These are phyloP conservation scores for Mormyrops boulengeri DNA, from an alignment of 2,797 vertebrate genomes.

Conservation along the genomic window DNA sequence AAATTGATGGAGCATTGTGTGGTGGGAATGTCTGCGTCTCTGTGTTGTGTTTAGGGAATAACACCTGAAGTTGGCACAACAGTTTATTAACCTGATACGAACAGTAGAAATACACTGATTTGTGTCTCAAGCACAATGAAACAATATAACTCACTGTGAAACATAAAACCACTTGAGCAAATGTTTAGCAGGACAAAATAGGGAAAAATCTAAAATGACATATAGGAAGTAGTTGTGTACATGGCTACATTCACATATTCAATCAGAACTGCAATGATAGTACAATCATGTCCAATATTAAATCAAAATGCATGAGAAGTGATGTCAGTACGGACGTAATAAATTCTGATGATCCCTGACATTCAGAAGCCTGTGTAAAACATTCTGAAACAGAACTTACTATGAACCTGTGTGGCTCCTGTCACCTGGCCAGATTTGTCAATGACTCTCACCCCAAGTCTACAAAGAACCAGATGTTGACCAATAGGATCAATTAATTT, in stretches of 20 bases:
- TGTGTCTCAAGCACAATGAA: background rate
- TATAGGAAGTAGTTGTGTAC: background rate
- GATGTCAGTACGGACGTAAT: background rate
- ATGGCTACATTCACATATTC: background rate
- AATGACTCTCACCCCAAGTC: background rate
- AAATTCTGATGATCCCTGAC: background rate
- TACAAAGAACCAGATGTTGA: background rate
- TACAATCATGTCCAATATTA: background rate
- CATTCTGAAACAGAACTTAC: background rate
- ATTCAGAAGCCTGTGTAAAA: background rate
- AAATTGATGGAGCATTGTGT: background rate
- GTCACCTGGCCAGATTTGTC: background rate
- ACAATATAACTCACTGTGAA: background rate
- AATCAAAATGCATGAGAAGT: background rate
- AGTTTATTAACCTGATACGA: background rate
- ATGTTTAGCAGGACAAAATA: background rate
- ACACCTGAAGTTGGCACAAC: background rate
- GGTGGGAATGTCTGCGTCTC: background rate
- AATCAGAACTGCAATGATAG: background rate
- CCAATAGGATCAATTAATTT: background rate
- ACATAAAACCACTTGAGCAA: background rate
- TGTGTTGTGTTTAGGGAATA: background rate
- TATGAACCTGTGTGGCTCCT: background rate
- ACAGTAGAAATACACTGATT: background rate
- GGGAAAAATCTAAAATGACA: background rate